phyloP scores from a whole-genome alignment of 2,113 vertebrate genomes.

The Misgurnus anguillicaudatus region DNA sequence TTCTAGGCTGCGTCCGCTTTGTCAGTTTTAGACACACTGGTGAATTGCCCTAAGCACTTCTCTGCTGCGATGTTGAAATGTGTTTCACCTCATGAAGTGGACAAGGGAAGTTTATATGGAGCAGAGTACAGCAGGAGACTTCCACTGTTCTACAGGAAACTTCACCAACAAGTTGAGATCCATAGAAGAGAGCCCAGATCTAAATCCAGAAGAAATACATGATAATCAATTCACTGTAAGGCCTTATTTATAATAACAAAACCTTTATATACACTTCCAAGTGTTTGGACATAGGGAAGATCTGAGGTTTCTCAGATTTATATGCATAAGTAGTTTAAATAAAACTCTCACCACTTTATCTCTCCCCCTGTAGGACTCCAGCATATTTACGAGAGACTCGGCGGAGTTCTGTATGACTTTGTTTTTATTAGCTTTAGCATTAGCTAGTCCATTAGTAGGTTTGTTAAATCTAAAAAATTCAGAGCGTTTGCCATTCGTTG shows the following conservation, averaged over 20 bases:
- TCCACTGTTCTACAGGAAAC: conserved; percentile 63
- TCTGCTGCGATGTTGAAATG: no score
- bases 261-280: not conserved
- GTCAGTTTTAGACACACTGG: no score
- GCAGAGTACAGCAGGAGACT: conserved; percentile 82
- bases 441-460: not conserved
- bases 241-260: no score
- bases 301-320: no score
- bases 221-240: not conserved
- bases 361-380: conserved; percentile 88
- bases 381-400: conserved; percentile 67
- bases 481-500: no score
- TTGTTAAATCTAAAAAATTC: not conserved
- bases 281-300: no score
- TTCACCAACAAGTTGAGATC: conserved; percentile 87
- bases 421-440: no score
- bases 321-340: no score
- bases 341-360: conserved; percentile 85
- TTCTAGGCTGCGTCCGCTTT: no score
- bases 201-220: conserved; percentile 56
- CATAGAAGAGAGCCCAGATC: conserved; percentile 84
- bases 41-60: no score
- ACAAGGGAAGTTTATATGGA: conserved; percentile 34
- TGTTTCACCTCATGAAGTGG: no score
- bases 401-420: conserved; percentile 73